These are phyloP conservation scores for Ormyrus nitidulus DNA, from an alignment of 2,888 invertebrate genomes.

Conservation along the genomic window DNA sequence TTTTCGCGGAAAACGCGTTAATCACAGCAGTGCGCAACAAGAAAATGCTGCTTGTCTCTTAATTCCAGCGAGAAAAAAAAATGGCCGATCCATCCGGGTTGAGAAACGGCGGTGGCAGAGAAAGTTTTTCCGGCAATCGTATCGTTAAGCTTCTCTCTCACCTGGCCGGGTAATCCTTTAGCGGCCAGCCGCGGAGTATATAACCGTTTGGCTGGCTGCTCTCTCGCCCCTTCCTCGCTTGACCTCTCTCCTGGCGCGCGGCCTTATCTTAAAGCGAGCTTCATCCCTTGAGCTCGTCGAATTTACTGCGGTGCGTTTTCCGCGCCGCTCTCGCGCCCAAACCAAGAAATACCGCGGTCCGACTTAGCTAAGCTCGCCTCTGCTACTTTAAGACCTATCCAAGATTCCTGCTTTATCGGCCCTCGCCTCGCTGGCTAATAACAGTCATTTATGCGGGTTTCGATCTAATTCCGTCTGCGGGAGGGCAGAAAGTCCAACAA, in stretches of 20 bases:
- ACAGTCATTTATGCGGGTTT: no score
- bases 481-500: no score
- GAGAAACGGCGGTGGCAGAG: background rate
- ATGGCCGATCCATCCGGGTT: no score
- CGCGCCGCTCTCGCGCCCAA: constrained; percentile 29
- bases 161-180: constrained; percentile 33
- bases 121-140: constrained; percentile 15
- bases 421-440: background rate
- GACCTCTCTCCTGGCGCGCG: constrained; percentile 20
- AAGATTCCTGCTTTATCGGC: background rate
- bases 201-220: constrained; percentile 28
- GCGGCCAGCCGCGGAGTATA: constrained; percentile 11
- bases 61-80: no score
- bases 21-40: no score
- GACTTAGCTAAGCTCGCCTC: background rate
- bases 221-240: constrained; percentile 27
- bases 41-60: no score
- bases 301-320: constrained; percentile 53
- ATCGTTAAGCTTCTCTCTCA: constrained; percentile 31
- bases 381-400: background rate
- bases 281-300: constrained; percentile 55
- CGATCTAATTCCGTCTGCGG: no score
- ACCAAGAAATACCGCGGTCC: constrained; percentile 43
- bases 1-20: no score
- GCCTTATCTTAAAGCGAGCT: constrained; percentile 36